Percentiles rank a stretch among this genome's conserved stretches.
Evolutionary conservation across 2,888 invertebrate genomes (phyloP).

Genomic region (Molanna angustata): DNA sequence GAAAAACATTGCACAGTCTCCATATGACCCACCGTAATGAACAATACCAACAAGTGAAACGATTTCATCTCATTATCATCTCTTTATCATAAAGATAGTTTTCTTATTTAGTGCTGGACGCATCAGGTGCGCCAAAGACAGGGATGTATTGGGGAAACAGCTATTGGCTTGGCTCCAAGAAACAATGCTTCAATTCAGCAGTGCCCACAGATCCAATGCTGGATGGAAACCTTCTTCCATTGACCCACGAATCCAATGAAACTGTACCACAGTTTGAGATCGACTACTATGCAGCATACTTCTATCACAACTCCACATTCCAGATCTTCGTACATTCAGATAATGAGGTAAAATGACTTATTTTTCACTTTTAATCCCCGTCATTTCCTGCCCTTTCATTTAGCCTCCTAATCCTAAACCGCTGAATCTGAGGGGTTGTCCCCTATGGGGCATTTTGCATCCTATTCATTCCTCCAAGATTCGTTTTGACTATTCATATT

Average conservation of each 20-base stretch:
- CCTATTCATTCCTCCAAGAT: no score
- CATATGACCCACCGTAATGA: no score
- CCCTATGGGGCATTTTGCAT: no score
- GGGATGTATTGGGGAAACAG: conserved; percentile 60
- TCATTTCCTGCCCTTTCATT: no score
- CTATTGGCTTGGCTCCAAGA: conserved; percentile 56
- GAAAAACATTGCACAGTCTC: no score
- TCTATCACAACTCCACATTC: conserved; percentile 45
- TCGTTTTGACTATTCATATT: no score
- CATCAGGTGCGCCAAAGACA: conserved; percentile 54
- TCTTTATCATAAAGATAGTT: no score
- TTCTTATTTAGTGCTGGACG: conserved; percentile 56
- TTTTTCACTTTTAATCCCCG: background rate
- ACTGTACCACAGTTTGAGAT: conserved; percentile 43
- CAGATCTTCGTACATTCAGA: conserved; percentile 35
- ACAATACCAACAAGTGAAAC: no score
- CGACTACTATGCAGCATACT: conserved; percentile 43
- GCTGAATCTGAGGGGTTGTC: no score
- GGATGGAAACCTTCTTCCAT: conserved; percentile 39
- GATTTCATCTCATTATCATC: no score
- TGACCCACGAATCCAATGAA: conserved; percentile 39
- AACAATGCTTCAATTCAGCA: conserved; percentile 48
- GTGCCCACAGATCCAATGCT: conserved; percentile 38
- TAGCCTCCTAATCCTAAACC: no score
- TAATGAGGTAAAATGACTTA: conserved; percentile 22